Percentiles rank a stretch among this genome's conserved stretches.
These are phyloP conservation scores for Selenia dentaria DNA, from an alignment of 2,888 invertebrate species.

Conservation along the genomic window DNA sequence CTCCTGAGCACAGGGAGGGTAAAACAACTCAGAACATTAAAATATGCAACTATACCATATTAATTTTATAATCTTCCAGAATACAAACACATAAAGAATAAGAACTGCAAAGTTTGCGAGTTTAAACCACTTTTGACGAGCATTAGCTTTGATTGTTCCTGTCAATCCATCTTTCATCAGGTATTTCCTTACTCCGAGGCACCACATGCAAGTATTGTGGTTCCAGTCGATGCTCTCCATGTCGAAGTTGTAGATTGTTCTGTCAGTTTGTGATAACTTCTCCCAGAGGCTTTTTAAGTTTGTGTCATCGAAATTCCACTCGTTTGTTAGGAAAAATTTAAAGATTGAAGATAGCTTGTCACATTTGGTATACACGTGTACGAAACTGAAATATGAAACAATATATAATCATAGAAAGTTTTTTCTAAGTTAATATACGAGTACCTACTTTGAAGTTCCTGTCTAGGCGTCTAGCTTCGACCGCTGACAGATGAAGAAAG, in stretches of 20 bases:
- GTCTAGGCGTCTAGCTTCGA: too few species aligned
- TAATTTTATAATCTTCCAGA: conserved; percentile 2
- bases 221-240: conserved; percentile 9
- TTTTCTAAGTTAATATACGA: too few species aligned
- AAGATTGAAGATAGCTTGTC: conserved; percentile 4
- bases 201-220: conserved; percentile 7
- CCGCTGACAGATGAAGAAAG: too few species aligned
- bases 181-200: conserved; percentile 21
- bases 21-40: not conserved
- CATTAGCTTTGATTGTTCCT: not conserved
- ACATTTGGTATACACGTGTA: conserved; percentile 28
- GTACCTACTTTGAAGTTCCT: too few species aligned
- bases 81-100: not conserved
- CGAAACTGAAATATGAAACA: conserved; percentile 18
- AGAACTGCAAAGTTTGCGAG: conserved; percentile 1
- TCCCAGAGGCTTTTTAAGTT: conserved; percentile 10
- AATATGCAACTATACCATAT: not conserved
- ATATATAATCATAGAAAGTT: too few species aligned
- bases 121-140: conserved; percentile 8
- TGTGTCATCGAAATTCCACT: conserved; percentile 24
- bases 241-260: conserved; percentile 24
- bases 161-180: conserved; percentile 23
- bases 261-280: conserved; percentile 17
- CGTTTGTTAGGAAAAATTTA: conserved; percentile 16
- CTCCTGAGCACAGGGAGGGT: too few species aligned